Conservation (phyloP, 2,888 invertebrate genomes). For the Leucoma salicis region DNA sequence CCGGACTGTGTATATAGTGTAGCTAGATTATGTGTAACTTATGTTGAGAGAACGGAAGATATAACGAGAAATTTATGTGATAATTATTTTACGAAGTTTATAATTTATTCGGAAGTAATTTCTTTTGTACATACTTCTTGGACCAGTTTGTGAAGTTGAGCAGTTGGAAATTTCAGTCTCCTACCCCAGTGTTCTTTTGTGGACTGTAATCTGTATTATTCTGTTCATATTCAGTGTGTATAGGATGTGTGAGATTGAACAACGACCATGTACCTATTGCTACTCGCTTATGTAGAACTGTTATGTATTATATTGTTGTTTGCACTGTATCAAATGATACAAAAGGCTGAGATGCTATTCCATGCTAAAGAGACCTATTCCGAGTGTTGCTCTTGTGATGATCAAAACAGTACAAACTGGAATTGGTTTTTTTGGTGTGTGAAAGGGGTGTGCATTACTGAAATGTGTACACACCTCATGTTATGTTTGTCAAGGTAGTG, state of each 20-base stretch:
- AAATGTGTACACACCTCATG: constrained; percentile 47
- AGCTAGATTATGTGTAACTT: constrained; percentile 72
- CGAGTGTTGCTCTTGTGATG: constrained; percentile 47
- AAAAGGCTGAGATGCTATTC: constrained; percentile 40
- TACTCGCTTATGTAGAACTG: constrained; percentile 72
- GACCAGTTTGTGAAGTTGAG: constrained; percentile 44
- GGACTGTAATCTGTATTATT: constrained; percentile 58
- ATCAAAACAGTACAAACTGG: constrained; percentile 42
- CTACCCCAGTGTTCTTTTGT: constrained; percentile 54
- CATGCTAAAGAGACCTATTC: constrained; percentile 33
- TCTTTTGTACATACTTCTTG: constrained; percentile 73
- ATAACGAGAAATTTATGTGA: constrained; percentile 79
- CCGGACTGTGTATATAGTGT: constrained; percentile 62
- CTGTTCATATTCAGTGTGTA: constrained; percentile 62
- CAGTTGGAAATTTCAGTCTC: constrained; percentile 53
- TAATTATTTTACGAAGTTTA: constrained; percentile 81
- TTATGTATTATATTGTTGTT: constrained; percentile 71
- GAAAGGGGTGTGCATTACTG: constrained; percentile 33
- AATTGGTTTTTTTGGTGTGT: constrained; percentile 32
- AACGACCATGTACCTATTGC: constrained; percentile 65
- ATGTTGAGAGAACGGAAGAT: constrained; percentile 69
- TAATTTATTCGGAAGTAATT: constrained; percentile 80
- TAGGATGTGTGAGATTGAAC: constrained; percentile 57
- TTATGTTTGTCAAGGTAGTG: constrained; percentile 69
- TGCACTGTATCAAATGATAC: constrained; percentile 59